A percentile compares a stretch with the other conserved stretches of the same genome.
phyloP scores from a whole-genome alignment of 2,113 vertebrate species.

The Lamprologus callipterus region DNA sequence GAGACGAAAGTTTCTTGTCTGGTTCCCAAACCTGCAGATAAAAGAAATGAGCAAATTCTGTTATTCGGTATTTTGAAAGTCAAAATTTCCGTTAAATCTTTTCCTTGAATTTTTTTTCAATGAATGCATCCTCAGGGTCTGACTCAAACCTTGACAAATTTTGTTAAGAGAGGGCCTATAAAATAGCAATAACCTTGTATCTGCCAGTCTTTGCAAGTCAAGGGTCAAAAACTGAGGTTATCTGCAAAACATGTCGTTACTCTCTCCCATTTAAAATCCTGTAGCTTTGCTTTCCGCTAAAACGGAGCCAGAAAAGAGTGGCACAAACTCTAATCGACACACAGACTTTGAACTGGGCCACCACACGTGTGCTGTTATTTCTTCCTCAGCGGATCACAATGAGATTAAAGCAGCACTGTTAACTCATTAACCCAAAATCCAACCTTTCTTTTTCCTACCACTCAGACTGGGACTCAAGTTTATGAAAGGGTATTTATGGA shows the following conservation, averaged over 20 bases:
- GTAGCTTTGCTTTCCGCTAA: not conserved
- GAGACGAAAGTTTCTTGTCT: constrained; percentile 94
- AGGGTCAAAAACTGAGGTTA: not conserved
- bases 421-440: constrained; percentile 61
- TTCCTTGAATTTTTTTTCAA: not conserved
- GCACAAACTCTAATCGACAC: not conserved
- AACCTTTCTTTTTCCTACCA: constrained; percentile 34
- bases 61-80: not conserved
- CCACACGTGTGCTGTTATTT: not conserved
- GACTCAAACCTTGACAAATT: not conserved
- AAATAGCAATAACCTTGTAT: not conserved
- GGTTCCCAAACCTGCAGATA: constrained; percentile 82
- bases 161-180: not conserved
- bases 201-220: not conserved
- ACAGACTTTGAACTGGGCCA: constrained; percentile 32
- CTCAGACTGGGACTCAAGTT: constrained; percentile 8
- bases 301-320: not conserved
- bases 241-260: not conserved
- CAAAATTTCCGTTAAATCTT: not conserved
- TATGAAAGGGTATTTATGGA: constrained; percentile 53
- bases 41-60: not conserved
- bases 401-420: not conserved
- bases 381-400: constrained; percentile 1
- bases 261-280: not conserved
- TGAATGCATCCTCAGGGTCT: not conserved